Evolutionary conservation across 30 jellyfish, hydroid and myxozoan genomes (phyloP).

Genomic region (Hydra vulgaris): DNA sequence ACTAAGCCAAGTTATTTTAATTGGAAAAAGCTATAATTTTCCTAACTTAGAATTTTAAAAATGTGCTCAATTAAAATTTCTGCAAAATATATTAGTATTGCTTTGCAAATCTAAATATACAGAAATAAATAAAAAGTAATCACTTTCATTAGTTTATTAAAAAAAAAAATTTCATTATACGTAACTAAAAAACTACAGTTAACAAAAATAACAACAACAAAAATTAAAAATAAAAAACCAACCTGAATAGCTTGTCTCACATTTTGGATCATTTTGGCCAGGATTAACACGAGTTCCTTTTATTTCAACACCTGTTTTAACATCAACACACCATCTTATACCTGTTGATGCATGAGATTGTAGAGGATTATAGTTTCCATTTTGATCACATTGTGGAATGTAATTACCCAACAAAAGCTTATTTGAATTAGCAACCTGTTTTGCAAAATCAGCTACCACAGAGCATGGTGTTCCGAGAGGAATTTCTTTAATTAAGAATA

Average conservation of each 20-base stretch:
- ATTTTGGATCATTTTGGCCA: background rate
- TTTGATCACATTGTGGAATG: conserved; percentile 20
- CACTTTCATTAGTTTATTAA: no score
- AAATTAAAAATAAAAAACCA: no score
- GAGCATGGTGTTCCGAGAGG: conserved; percentile 24
- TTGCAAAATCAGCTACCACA: conserved; percentile 25
- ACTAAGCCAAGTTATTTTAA: no score
- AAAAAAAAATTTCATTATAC: no score
- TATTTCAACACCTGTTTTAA: conserved; percentile 16
- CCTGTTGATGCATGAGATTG: conserved; percentile 14
- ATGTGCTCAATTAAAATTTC: no score
- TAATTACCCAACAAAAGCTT: background rate
- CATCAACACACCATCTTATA: conserved; percentile 18
- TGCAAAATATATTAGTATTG: no score
- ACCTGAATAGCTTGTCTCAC: background rate
- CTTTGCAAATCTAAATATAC: no score
- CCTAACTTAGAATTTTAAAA: no score
- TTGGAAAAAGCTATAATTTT: no score
- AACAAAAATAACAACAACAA: no score
- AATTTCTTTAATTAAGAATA: background rate
- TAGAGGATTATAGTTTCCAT: conserved; percentile 13
- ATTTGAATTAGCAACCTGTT: background rate
- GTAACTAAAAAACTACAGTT: no score
- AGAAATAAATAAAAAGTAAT: no score
- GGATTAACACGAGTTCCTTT: background rate